Conservation (phyloP, 2,888 invertebrate genomes). For the Phengaris alcon region DNA sequence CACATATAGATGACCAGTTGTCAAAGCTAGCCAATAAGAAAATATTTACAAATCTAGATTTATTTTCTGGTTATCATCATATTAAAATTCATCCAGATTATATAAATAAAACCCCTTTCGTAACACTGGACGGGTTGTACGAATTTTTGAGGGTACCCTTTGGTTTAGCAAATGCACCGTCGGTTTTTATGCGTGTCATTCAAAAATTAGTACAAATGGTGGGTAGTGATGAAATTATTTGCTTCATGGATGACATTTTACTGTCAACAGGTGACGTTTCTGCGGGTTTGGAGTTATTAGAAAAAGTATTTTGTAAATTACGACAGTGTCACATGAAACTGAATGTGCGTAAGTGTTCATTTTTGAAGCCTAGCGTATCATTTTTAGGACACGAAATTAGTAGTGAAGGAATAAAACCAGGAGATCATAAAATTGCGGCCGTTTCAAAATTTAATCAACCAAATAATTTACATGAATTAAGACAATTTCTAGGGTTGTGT, state of each 20-base stretch:
- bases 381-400: too few species aligned
- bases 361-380: too few species aligned
- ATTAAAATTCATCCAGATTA: constrained; percentile 2
- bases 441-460: too few species aligned
- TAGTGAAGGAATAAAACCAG: too few species aligned
- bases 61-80: constrained; percentile 18
- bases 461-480: too few species aligned
- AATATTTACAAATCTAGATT: constrained; percentile 11
- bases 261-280: background rate
- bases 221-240: constrained; percentile 18
- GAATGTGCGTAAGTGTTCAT: too few species aligned
- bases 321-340: too few species aligned
- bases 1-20: constrained; percentile 24
- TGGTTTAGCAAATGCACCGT: constrained; percentile 3
- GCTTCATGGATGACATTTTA: constrained; percentile 19
- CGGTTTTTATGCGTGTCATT: constrained; percentile 14
- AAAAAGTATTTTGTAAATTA: too few species aligned
- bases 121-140: background rate
- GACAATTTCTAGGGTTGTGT: too few species aligned
- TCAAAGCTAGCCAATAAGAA: constrained; percentile 12
- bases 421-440: too few species aligned
- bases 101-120: constrained; percentile 19
- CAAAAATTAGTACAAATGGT: constrained; percentile 19
- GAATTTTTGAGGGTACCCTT: constrained; percentile 15
- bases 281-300: too few species aligned